Evolutionary conservation across 2,797 vertebrate species (phyloP), one percentile per base, ranked within the genome.

Genomic region (Acrocephalus scirpaceus): DNA sequence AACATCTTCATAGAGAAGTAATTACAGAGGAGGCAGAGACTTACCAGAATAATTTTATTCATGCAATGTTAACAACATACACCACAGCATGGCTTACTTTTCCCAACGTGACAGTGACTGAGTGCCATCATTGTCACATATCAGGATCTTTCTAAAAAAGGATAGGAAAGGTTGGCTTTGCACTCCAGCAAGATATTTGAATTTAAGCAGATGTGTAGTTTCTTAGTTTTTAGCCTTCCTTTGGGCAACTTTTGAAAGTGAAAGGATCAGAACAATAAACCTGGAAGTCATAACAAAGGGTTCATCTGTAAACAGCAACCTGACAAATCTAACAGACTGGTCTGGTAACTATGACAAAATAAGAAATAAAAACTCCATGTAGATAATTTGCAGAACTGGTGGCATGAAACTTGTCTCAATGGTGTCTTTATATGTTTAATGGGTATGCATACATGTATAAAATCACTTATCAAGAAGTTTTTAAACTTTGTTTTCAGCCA

Each of bases 231-330:
- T 47, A 62, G 30, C 30, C 53, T 86, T 56, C 13, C 60, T 70
- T 51, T 36, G 18, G 38, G 45, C 51, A 80, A 77, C 9, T 23
- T 44, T 40, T 72, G 50, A 83, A 92, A 92, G 88, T 27, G 6
- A 90, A 92, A 92, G 61, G 18, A 86, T 71, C n/a, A 58, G 60
- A 80, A 77, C 50, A 81, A 70, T 78, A 90, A 92, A 84, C 58
- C 70, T 85, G 25, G 45, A 74, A 77, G 54, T 93, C 78, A 80
- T 57, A 94, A 87, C 44, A 57, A 86, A 87, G 32, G 10, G 50
- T 51, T 86, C 34, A 25, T 67, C 45, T 66, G 40, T 65, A 89
- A 94, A 86, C 34, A 85, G 30, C 14, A 40, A 34, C n/a, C 50
- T 88, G 72, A 76, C 42, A 89, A 92, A 89, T 92, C 42, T 65